These are phyloP conservation scores for Cistogaster globosa DNA, from an alignment of 2,888 invertebrate genomes.

Conservation along the genomic window DNA sequence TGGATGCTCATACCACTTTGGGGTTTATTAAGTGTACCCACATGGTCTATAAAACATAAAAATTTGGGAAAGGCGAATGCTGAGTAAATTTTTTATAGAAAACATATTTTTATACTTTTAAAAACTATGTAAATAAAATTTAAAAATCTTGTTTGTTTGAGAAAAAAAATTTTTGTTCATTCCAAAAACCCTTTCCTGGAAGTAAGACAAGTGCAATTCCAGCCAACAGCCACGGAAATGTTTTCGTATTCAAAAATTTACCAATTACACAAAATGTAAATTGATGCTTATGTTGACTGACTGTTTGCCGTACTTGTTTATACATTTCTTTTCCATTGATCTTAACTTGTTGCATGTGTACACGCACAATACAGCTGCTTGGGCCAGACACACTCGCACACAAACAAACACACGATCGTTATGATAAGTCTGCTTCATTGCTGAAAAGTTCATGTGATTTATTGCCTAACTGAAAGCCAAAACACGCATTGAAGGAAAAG, in stretches of 20 bases:
- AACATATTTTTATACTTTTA: not conserved
- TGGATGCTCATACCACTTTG: slow-evolving; percentile 77
- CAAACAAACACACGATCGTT: slow-evolving; percentile 11
- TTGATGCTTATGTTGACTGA: slow-evolving; percentile 6
- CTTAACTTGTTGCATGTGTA: slow-evolving; percentile 52
- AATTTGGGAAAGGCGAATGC: slow-evolving; percentile 41
- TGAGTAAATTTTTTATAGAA: slow-evolving; percentile 4
- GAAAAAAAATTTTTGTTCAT: not conserved
- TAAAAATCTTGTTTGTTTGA: not conserved
- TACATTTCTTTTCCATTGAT: slow-evolving; percentile 47
- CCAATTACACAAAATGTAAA: slow-evolving; percentile 48
- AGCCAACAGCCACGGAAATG: slow-evolving; percentile 51
- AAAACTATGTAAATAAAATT: not conserved
- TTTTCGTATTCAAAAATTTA: slow-evolving; percentile 37
- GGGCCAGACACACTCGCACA: not conserved
- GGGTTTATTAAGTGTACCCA: slow-evolving; percentile 72
- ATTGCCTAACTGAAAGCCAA: slow-evolving; percentile 67
- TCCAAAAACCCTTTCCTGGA: slow-evolving; percentile 38
- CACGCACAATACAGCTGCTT: slow-evolving; percentile 47
- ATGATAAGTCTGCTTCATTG: not conserved
- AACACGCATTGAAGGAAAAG: slow-evolving; percentile 24
- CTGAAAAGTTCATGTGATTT: slow-evolving; percentile 53
- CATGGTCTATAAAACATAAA: slow-evolving; percentile 73
- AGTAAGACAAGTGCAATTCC: slow-evolving; percentile 32
- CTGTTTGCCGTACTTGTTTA: not conserved